A percentile compares a stretch with the other conserved stretches of the same genome.
Conservation (phyloP, 2,888 invertebrate species). For the Monochamus alternatus region DNA sequence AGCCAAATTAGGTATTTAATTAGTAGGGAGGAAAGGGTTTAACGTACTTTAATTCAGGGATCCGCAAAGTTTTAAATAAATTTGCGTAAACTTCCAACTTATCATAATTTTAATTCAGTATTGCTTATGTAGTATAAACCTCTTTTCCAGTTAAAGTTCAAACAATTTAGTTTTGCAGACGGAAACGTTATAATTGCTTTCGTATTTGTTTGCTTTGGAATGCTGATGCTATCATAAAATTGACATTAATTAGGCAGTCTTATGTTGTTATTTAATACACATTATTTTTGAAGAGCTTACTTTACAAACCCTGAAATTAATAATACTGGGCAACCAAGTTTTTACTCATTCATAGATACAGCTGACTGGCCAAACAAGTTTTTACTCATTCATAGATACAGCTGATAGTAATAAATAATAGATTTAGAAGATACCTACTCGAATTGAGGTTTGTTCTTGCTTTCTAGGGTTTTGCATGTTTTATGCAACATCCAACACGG, state of each 20-base stretch:
- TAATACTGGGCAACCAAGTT: too few species aligned
- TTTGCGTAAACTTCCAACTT: neutral
- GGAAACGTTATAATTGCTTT: neutral
- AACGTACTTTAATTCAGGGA: conserved; percentile 10
- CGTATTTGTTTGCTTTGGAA: neutral
- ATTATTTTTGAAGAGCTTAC: too few species aligned
- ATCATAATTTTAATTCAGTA: conserved; percentile 3
- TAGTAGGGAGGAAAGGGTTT: neutral
- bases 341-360: too few species aligned
- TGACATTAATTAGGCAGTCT: neutral
- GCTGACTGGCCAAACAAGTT: too few species aligned
- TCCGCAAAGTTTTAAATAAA: conserved; percentile 6
- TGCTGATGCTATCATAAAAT: neutral
- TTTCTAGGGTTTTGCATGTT: too few species aligned
- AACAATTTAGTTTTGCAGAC: neutral
- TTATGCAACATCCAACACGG: too few species aligned
- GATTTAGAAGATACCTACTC: too few species aligned
- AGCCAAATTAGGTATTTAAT: conserved; percentile 17
- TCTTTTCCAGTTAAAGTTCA: neutral
- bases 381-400: too few species aligned
- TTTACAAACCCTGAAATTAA: too few species aligned
- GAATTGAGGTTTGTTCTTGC: too few species aligned
- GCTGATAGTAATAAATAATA: too few species aligned
- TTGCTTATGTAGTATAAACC: neutral
- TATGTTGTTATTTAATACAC: too few species aligned